Base-by-base conservation (phyloP, 2,113 vertebrate genomes). In the Coptodon rendalli region DNA sequence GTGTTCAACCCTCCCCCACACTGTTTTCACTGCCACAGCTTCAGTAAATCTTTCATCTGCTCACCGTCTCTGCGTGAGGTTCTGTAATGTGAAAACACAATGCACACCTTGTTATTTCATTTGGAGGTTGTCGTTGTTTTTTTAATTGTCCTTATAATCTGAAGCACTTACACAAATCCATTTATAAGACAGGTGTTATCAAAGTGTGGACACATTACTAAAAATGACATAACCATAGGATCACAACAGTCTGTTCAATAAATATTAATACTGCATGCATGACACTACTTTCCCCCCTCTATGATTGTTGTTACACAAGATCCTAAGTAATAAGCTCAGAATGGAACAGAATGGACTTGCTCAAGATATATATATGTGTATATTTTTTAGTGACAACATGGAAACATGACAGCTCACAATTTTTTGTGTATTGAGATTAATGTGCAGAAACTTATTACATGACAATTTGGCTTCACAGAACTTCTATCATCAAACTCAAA, bases 211-310 rank as follows among this genome's bases (percentile, higher is more conserved):
- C 71, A 78, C 16, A 17, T 78, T 78, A 50, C 71, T 78, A 50
- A 78, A 78, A 78, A 50, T 78, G 71, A 78, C 71, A 78, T 19
- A 78, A 78, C 16, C 43, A 78, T 78, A 48, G 43, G 24, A 78
- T 78, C 24, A 29, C 71, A 76, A 76, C 71, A 78, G 71, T 50
- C 27, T n/a, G 43, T 31, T 78, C 43, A 78, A 78, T 86, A 89
- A 59, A 89, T 81, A 88, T 87, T 83, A 86, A 93, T n/a, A 83
- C 63, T 54, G 59, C 88, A 91, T 93, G 89, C 88, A 86, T 73
- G 78, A 76, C 80, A 82, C 87, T 56, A 63, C 84, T 79, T 17
- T 66, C 50, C 50, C 80, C 27, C 22, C 56, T 54, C 7, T 73
- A 76, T 52, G 38, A 80, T 57, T 61, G 81, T 6, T 45, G 36